Percentiles rank a stretch among this genome's conserved stretches.
Conservation (phyloP, 2,888 invertebrate genomes). For the Minunthozetes semirufus region DNA sequence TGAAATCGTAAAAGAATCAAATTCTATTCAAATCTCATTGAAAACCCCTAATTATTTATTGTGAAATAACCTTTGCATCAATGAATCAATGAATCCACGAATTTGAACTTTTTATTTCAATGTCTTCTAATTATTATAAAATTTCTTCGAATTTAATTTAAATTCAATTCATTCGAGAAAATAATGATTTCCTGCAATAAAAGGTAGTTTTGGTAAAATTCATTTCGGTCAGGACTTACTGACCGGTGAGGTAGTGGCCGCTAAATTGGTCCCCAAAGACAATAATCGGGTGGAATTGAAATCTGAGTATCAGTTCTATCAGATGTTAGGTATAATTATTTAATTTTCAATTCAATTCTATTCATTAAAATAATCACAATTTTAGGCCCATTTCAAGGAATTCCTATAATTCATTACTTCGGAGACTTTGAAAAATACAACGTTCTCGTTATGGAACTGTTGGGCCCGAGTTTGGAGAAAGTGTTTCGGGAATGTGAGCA, state of each 20-base stretch:
- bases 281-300: slow-evolving; percentile 25
- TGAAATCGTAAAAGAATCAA: no score
- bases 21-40: no score
- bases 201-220: slow-evolving; percentile 32
- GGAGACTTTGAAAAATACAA: not conserved
- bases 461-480: slow-evolving; percentile 23
- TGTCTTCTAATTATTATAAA: no score
- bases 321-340: slow-evolving; percentile 16
- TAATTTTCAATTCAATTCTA: not conserved
- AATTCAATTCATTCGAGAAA: no score
- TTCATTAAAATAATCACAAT: not conserved
- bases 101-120: no score
- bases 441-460: slow-evolving; percentile 31
- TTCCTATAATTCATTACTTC: slow-evolving; percentile 12
- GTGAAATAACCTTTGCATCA: no score
- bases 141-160: no score
- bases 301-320: slow-evolving; percentile 16
- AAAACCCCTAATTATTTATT: no score
- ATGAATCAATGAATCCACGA: no score
- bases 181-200: not conserved
- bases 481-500: not conserved
- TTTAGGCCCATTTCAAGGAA: slow-evolving; percentile 16
- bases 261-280: slow-evolving; percentile 28
- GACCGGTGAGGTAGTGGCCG: slow-evolving; percentile 24
- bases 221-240: slow-evolving; percentile 6